Base-by-base conservation (phyloP, 1,140 invertebrate genomes). In the Acromyrmex echinatior region DNA sequence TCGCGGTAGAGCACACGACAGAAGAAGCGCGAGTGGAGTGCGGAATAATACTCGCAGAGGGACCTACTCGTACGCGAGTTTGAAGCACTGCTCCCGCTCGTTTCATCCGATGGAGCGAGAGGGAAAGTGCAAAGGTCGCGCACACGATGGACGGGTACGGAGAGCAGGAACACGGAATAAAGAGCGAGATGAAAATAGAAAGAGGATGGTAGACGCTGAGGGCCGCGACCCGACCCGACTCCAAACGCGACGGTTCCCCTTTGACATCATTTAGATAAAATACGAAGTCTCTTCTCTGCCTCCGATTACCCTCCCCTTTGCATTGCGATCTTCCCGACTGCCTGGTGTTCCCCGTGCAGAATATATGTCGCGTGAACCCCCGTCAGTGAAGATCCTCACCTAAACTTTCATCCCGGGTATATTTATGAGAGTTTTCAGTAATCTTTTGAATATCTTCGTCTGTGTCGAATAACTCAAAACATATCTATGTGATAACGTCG, bases 221-320 rank as follows among this genome's bases (percentile, higher is more conserved):
- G 86, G 92, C 25, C 90, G 78, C 88, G 86, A 91, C 86, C 90
- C 90, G 87, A 89, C 82, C 87, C 86, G 87, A 90, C 78, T 86
- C 78, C 87, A 87, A 93, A 87, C 89, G 78, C 63, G 84, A 74
- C 87, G 87, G 87, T 87, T 93, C 93, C 93, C 93, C 93, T 95
- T 94, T 95, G 93, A 93, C 93, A 94, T 94, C 93, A 93, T 95
- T 94, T 93, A 93, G 93, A 94, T 94, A 94, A 94, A 94, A 94
- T 95, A 93, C 92, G 91, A 87, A 81, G 77, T 86, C 88, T 89
- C 85, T 92, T 87, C 87, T 80, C 86, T 84, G 86, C 77, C 74
- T 85, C 49, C 86, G 87, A 91, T 91, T 87, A 90, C 92, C 68
- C 70, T 86, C 87, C 87, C 87, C 90, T 91, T 68, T 71, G 31